Evolutionary conservation across 37 sponge, comb jelly and placozoan species (phyloP).

Genomic region (Cliona cf. orientalis): DNA sequence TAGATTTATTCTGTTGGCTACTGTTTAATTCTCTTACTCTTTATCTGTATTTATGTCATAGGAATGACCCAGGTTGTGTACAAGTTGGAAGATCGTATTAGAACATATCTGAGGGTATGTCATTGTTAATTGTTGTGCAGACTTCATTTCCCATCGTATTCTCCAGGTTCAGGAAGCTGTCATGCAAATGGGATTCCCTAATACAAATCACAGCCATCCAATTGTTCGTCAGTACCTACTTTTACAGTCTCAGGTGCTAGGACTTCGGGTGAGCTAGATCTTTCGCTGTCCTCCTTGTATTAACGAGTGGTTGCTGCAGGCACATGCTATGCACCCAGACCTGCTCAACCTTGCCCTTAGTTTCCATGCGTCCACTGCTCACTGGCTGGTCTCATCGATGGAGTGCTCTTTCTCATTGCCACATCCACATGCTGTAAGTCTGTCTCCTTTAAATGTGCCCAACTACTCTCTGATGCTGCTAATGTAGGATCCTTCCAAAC

Average conservation of each 20-base stretch:
- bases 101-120: conserved; percentile 16
- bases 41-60: not conserved
- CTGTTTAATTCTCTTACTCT: not conserved
- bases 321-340: conserved; percentile 39
- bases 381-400: conserved; percentile 66
- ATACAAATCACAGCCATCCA: not conserved
- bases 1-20: not conserved
- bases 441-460: conserved; percentile 1
- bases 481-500: conserved; percentile 21
- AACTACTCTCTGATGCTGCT: not conserved
- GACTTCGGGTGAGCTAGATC: conserved; percentile 27
- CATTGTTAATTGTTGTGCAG: not conserved
- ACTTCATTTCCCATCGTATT: not conserved
- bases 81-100: conserved; percentile 7
- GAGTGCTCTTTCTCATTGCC: no score
- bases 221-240: conserved; percentile 1
- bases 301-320: conserved; percentile 4
- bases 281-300: not conserved
- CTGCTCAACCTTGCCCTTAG: conserved; percentile 35
- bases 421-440: not conserved
- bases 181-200: not conserved
- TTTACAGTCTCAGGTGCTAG: conserved; percentile 38
- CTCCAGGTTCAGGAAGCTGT: not conserved
- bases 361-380: conserved; percentile 55
- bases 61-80: conserved; percentile 56